Conservation (phyloP, 2,888 invertebrate species). For the Rhagophthalmus giganteus region DNA sequence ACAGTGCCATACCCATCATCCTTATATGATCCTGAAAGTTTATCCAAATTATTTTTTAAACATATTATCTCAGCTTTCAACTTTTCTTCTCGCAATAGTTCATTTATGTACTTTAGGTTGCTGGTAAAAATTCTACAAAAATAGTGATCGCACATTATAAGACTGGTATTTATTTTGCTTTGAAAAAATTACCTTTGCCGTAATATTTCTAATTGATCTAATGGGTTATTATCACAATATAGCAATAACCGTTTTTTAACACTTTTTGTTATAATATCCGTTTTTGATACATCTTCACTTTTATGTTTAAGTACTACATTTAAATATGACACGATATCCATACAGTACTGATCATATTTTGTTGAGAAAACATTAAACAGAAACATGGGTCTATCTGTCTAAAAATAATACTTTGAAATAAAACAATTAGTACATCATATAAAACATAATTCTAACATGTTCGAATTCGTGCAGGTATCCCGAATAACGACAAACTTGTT, state of each 20-base stretch:
- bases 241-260: neutral
- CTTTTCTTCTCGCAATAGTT: constrained; percentile 55
- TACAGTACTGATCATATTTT: constrained; percentile 7
- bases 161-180: no score
- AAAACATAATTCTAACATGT: constrained; percentile 20
- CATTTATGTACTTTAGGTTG: no score
- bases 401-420: neutral
- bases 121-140: no score
- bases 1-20: no score
- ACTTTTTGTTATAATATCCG: no score
- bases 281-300: no score
- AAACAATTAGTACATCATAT: neutral
- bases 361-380: neutral
- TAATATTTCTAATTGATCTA: constrained; percentile 13
- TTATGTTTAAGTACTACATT: no score
- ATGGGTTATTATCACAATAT: neutral
- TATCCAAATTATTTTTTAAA: no score
- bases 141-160: no score
- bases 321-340: constrained; percentile 8
- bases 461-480: constrained; percentile 37
- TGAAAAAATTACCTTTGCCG: constrained; percentile 7
- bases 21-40: no score
- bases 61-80: constrained; percentile 60
- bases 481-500: constrained; percentile 38
- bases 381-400: neutral